A percentile compares a stretch with the other conserved stretches of the same genome.
phyloP scores from a whole-genome alignment of 1,140 invertebrate species.

The Brachionus paranguensis region DNA sequence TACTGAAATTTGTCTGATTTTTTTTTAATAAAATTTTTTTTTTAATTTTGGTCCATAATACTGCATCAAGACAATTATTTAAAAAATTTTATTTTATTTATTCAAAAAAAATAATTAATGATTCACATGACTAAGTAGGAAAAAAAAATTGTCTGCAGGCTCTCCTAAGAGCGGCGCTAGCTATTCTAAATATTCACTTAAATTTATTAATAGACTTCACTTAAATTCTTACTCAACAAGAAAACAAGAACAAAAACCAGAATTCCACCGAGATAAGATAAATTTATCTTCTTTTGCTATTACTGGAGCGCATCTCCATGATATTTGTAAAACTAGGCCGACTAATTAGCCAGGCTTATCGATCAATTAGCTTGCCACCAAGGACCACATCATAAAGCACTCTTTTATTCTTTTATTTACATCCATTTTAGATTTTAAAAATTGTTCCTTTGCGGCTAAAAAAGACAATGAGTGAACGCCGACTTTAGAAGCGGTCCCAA shows the following conservation, averaged over 20 bases:
- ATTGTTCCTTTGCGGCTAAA: not conserved
- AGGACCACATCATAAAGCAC: not conserved
- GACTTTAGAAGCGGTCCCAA: not conserved
- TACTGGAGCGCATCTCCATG: not conserved
- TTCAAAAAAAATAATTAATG: too few species aligned
- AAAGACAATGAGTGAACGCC: not conserved
- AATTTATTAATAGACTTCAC: not conserved
- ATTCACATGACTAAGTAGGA: too few species aligned
- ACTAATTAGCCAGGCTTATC: not conserved
- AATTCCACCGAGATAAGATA: conserved; percentile 1
- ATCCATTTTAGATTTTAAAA: not conserved
- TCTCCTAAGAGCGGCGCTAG: not conserved
- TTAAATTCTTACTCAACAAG: not conserved
- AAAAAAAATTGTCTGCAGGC: not conserved
- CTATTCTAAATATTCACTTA: not conserved
- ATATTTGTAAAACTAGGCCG: not conserved
- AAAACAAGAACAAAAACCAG: not conserved
- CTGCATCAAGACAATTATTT: too few species aligned
- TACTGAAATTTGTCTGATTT: too few species aligned
- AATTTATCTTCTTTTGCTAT: not conserved
- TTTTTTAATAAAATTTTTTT: too few species aligned
- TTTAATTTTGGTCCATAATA: too few species aligned
- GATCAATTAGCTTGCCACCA: not conserved
- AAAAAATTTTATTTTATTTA: too few species aligned
- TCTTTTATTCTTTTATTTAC: not conserved